phyloP scores from a whole-genome alignment of 2,797 vertebrate genomes.

The Sciurus carolinensis region DNA sequence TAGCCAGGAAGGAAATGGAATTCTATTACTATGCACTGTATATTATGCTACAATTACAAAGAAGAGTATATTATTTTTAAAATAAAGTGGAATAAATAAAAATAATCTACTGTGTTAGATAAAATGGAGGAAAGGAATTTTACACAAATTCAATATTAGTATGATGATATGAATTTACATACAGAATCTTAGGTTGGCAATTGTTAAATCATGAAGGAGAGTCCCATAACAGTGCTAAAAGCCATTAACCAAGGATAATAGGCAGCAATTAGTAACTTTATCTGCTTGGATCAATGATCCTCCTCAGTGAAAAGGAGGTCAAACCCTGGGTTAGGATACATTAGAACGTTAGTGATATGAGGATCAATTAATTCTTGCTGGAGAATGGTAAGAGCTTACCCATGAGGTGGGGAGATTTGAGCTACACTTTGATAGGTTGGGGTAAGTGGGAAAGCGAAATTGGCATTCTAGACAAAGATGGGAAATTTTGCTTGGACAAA shows the following conservation, averaged over 20 bases:
- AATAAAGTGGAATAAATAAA: slow-evolving; percentile 28
- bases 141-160: background rate
- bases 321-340: background rate
- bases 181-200: background rate
- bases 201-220: background rate
- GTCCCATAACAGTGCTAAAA: background rate
- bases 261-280: slow-evolving; percentile 11
- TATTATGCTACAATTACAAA: background rate
- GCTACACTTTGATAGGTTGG: background rate
- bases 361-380: background rate
- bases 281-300: slow-evolving; percentile 7
- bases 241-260: background rate
- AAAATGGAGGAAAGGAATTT: background rate
- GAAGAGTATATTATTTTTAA: background rate
- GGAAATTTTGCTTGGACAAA: background rate
- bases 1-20: background rate
- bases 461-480: background rate
- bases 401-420: background rate
- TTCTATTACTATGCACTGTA: background rate
- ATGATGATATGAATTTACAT: background rate
- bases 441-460: background rate
- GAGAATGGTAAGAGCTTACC: background rate
- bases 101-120: background rate
- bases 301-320: background rate
- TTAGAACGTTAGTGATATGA: background rate